Evolutionary conservation across 1,140 invertebrate species (phyloP), one percentile per base, ranked within the genome.

Genomic region (Drosophila nasuta): DNA sequence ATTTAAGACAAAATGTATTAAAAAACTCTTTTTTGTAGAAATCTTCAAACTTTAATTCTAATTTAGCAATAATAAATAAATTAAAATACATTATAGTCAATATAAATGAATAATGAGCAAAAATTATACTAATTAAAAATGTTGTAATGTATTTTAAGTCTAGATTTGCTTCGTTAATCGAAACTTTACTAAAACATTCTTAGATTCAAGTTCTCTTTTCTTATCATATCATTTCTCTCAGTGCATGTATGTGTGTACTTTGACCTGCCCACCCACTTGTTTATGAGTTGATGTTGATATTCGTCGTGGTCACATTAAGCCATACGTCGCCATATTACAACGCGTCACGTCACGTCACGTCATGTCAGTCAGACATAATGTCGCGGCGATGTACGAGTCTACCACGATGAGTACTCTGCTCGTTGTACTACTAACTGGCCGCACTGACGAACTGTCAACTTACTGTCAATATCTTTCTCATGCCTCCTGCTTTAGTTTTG

Each of bases 361-460:
- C 75, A 77, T 38, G 59, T 75, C 64, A 51, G 66, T 75, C 58
- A 75, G 75, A 63, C 67, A 82, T 67, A 70, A 76, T 52, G 77
- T 79, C 72, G 79, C 73, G 79, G 60, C 60, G 38, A 76, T 83
- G 62, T 66, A 59, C 41, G 28, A 15, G 8, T 38, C 35, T 38
- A 38, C 46, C 46, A 48, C 35, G 13, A 48, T 5, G 8, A 41
- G 38, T 41, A 41, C 33, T 33, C 35, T 52, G 7, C 11, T 52
- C 25, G 49, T 54, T 35, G 41, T 43, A 13, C 33, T 71, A 15
- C 59, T 71, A 66, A 57, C 49, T 64, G 79, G 56, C 80, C 62
- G 43, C 79, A 72, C 51, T 85, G 81, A 85, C 77, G 77, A 85
- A 83, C 75, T 85, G 81, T 85, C 81, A 85, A 82, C 81, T 85